Base-by-base conservation (phyloP, 2,113 vertebrate species). In the Lepidothrix coronata region DNA sequence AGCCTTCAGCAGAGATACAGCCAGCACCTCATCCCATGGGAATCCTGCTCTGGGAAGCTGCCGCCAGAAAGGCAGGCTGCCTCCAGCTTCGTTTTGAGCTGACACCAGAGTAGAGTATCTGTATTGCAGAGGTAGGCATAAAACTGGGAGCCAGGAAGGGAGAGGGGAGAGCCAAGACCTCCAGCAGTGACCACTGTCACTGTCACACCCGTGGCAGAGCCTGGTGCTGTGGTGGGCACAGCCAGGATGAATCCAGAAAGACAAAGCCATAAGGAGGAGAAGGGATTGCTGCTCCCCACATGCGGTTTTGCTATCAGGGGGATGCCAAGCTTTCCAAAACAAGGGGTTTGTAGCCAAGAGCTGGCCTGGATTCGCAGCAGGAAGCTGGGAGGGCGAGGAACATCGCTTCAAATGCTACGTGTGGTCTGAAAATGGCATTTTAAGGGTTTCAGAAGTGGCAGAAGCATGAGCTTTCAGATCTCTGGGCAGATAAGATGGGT, bases 211-310 rank as follows among this genome's bases (percentile, higher is more conserved):
- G 4, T 31, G 44, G 83, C 59, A 67, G 63, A 87, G 82, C 57
- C 58, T 0, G 1, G 46, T 59, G 33, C 46, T 0, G 0, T 2
- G 4, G 20, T 17, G 3, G 43, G 63, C 55, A 70, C 2, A 0
- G 43, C 49, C 88, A 85, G 57, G 65, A 77, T 48, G 83, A 85
- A 87, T 51, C 31, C 73, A 81, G 52, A 89, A 77, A 62, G 54
- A 67, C 39, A 67, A 44, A 77, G 93, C 73, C 24, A 0, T 12
- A 43, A 70, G 54, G 46, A 90, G 21, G 54, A 85, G 77, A 61
- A 75, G 62, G 66, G 61, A 91, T 25, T 8, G 2, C 57, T 79
- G 67, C 76, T 89, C 92, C 68, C 73, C 37, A 35, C 17, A 2
- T 17, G 49, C 1, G 1, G 55, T 68, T 95, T 65, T 82, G 85